Base-by-base conservation (phyloP, 2,113 vertebrate species). In the Ariopsis seemanni region DNA sequence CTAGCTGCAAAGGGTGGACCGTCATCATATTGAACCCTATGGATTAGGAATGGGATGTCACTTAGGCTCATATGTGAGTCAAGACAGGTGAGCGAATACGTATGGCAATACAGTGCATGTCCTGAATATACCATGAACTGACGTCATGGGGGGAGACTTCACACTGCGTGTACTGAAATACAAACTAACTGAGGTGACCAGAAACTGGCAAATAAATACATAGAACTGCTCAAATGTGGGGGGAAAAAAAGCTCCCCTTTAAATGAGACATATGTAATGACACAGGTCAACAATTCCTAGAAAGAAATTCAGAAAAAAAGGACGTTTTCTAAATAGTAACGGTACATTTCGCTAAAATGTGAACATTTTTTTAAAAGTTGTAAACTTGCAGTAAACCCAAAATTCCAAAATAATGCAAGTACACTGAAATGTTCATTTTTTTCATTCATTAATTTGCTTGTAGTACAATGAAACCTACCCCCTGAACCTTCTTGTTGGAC, bases 401-500 rank as follows among this genome's bases (percentile, higher is more conserved):
- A 42, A 75, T 25, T 50, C 18, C 18, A 52, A 75, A 52, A 75
- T 12, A 4, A 52, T 25, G 18, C 4, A 75, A 42, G 18, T 50
- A 48, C 25, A 42, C 10, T 62, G 15, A 25, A 84, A 11, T 48
- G 55, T 1, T 22, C 0, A 52, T 25, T 25, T 74, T 74, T 60
- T 48, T 25, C 22, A 58, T 48, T 34, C 9, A 22, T 55, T n/a
- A 58, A n/a, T n/a, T 8, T 42, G 50, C 7, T 15, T 55, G 18
- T 22, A 58, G 10, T n/a, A 9, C 12, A 83, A 18, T 30, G 8
- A 6, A 83, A 90, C 90, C 62, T 87, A 93, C 92, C 89, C 94
- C 93, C 94, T 94, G 92, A 95, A 95, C 80, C 95, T 94, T 83
- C 95, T 74, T 15, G 94, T 95, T 78, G 95, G 95, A 89, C 94